Conservation (phyloP, 1,140 invertebrate species). For the Aphelinus certus region DNA sequence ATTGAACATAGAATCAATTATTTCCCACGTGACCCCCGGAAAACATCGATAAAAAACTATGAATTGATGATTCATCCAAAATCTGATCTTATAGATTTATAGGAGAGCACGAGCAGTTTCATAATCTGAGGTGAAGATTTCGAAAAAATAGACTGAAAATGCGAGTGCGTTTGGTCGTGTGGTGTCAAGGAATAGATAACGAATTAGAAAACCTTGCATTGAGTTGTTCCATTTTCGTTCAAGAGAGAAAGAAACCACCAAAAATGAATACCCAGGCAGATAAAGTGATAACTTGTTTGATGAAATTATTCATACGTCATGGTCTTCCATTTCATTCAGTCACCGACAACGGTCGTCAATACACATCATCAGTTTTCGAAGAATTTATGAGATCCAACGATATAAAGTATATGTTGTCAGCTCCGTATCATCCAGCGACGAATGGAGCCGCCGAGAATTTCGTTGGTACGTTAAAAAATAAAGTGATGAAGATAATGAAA, state of each 20-base stretch:
- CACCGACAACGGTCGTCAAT: conserved; percentile 41
- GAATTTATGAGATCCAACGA: conserved; percentile 44
- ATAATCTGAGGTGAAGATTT: too few relatives aligned
- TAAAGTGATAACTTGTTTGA: conserved; percentile 38
- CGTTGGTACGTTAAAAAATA: conserved; percentile 51
- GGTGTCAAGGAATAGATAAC: conserved; percentile 32
- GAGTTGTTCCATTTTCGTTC: conserved; percentile 9
- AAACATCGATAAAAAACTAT: too few relatives aligned
- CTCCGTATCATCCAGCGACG: conserved; percentile 52
- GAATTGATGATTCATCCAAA: too few relatives aligned
- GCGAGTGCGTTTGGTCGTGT: conserved; percentile 43
- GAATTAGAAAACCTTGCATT: conserved; percentile 23
- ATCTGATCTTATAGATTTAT: too few relatives aligned
- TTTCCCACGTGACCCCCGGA: too few relatives aligned
- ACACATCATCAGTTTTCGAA: conserved; percentile 41
- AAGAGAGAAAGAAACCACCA: conserved; percentile 39
- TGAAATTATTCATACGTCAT: conserved; percentile 29
- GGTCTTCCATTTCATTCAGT: conserved; percentile 40
- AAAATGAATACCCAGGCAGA: conserved; percentile 9
- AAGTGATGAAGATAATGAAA: conserved; percentile 45
- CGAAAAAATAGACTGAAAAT: conserved; percentile 40
- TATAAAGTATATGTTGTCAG: conserved; percentile 49
- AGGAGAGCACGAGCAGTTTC: too few relatives aligned
- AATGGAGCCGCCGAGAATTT: conserved; percentile 54
- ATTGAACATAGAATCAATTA: too few relatives aligned